Evolutionary conservation across 2,888 invertebrate species (phyloP).

Genomic region (Teleogryllus oceanicus): DNA sequence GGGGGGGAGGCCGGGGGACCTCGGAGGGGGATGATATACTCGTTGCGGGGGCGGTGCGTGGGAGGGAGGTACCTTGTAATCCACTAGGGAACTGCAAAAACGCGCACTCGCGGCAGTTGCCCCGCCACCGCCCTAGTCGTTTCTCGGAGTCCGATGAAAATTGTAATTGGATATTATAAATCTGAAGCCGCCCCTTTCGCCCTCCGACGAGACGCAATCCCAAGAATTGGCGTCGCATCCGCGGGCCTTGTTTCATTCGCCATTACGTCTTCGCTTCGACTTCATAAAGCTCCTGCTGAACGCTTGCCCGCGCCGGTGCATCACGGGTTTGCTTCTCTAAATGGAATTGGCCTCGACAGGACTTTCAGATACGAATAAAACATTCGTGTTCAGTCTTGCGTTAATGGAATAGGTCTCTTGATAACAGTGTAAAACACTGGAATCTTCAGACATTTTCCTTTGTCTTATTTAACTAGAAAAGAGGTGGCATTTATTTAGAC

Average conservation of each 20-base stretch:
- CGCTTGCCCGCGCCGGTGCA: too few relatives aligned
- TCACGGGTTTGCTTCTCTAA: too few relatives aligned
- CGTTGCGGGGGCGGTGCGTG: neutral
- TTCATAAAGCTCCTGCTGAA: neutral
- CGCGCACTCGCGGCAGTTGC: neutral
- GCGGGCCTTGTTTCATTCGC: neutral
- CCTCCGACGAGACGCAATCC: neutral
- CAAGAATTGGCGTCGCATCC: neutral
- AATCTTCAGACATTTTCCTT: too few relatives aligned
- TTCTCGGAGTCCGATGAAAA: slow-evolving; percentile 22
- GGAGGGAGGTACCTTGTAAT: slow-evolving; percentile 18
- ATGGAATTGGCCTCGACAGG: too few relatives aligned
- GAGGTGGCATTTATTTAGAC: too few relatives aligned
- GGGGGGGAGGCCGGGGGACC: neutral
- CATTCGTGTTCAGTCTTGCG: too few relatives aligned
- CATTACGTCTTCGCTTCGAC: neutral
- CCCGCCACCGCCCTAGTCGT: neutral
- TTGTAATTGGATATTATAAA: slow-evolving; percentile 30
- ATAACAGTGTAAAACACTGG: too few relatives aligned
- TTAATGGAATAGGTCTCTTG: too few relatives aligned
- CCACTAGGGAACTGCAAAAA: neutral
- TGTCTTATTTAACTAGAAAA: too few relatives aligned
- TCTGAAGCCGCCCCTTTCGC: neutral
- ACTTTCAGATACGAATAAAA: too few relatives aligned
- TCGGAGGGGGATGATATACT: slow-evolving; percentile 6